Evolutionary conservation across 2,888 invertebrate genomes (phyloP).

Genomic region (Yponomeuta plumbellus): DNA sequence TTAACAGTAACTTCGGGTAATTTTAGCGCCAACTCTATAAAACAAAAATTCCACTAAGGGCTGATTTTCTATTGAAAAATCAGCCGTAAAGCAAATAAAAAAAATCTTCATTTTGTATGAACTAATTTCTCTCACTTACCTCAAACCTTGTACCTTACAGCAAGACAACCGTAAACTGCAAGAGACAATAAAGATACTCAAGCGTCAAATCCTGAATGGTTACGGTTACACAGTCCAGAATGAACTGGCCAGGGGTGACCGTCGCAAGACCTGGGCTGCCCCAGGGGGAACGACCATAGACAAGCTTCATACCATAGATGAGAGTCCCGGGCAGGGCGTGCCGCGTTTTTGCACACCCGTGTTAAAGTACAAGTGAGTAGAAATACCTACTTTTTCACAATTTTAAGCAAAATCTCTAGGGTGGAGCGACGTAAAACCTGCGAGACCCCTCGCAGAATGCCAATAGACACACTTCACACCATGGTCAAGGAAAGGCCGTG

Average conservation of each 20-base stretch:
- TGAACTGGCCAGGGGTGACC: background rate
- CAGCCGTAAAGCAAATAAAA: background rate
- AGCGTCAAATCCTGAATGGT: slow-evolving; percentile 52
- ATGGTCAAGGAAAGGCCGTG: slow-evolving; percentile 30
- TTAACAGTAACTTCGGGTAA: too few species aligned
- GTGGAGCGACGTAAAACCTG: slow-evolving; percentile 38
- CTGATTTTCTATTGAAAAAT: too few species aligned
- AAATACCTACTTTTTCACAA: too few species aligned
- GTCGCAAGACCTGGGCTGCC: slow-evolving; percentile 42
- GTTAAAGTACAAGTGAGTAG: slow-evolving; percentile 61
- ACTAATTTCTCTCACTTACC: background rate
- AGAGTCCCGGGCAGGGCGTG: slow-evolving; percentile 31
- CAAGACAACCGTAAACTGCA: slow-evolving; percentile 52
- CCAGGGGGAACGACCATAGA: slow-evolving; percentile 56
- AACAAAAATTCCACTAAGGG: too few species aligned
- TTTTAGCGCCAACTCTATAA: too few species aligned
- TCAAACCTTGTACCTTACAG: background rate
- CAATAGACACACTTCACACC: slow-evolving; percentile 49
- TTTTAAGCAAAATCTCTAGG: slow-evolving; percentile 7
- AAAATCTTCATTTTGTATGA: background rate
- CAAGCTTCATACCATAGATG: slow-evolving; percentile 34
- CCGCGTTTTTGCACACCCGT: slow-evolving; percentile 57
- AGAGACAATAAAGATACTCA: slow-evolving; percentile 45
- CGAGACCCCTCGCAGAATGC: slow-evolving; percentile 45
- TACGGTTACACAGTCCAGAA: slow-evolving; percentile 33